Conservation (phyloP, 2,888 invertebrate species). For the Cheilosia variabilis region DNA sequence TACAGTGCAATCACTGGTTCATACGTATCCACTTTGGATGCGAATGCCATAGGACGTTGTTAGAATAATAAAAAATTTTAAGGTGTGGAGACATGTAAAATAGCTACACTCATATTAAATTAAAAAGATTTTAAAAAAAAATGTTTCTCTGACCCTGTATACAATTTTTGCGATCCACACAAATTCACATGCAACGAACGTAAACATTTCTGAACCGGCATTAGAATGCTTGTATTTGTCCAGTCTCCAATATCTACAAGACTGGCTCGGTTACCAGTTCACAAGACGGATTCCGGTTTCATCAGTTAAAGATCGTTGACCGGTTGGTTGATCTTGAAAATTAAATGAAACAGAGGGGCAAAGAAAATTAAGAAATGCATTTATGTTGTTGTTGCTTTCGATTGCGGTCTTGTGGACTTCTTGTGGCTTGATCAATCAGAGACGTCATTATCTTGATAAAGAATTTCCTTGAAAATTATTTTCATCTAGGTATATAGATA, state of each 20-base stretch:
- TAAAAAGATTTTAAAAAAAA: neutral
- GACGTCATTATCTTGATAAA: constrained; percentile 10
- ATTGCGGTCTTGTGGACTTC: neutral
- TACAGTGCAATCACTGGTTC: constrained; percentile 3
- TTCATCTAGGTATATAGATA: neutral
- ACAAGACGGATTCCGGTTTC: constrained; percentile 52
- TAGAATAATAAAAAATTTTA: constrained; percentile 37
- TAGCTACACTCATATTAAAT: too few relatives aligned
- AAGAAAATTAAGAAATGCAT: constrained; percentile 8
- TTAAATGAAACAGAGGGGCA: neutral
- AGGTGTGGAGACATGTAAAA: too few relatives aligned
- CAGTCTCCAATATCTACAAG: neutral
- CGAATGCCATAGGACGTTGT: neutral
- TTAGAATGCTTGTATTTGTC: neutral
- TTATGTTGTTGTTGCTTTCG: neutral
- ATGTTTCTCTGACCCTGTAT: constrained; percentile 8
- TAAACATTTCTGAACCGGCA: constrained; percentile 8
- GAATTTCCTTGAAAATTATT: constrained; percentile 4
- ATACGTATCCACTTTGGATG: neutral
- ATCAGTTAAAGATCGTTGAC: constrained; percentile 54
- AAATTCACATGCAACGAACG: neutral
- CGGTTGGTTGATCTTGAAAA: constrained; percentile 68
- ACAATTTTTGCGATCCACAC: neutral
- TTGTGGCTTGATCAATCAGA: neutral
- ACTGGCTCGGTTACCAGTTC: constrained; percentile 39